Base-by-base conservation (phyloP, 2,888 invertebrate genomes). In the Thecophora atra region DNA sequence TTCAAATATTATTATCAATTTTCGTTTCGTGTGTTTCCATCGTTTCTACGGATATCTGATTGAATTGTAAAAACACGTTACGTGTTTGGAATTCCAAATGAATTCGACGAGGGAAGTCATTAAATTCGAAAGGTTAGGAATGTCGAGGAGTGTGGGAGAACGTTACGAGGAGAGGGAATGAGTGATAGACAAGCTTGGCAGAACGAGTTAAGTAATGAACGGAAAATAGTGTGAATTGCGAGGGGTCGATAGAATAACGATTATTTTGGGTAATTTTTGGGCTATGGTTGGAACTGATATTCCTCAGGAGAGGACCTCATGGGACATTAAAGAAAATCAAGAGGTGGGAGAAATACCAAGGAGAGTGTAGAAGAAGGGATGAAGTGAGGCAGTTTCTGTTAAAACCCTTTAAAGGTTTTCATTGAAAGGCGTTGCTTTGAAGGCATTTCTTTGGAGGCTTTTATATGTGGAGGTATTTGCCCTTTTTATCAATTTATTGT, bases 21-120 rank as follows among this genome's bases (percentile, higher is more conserved):
- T 81, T 78, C 71, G 73, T 71, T 76, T 75, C 76, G 76, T 17
- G 54, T 75, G 77, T 77, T 68, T 19, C 63, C 13, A 21, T 68
- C 79, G 56, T n/a, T n/a, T n/a, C n/a, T n/a, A n/a, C 44, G 17
- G 81, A 83, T 82, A 81, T 80, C 84, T 83, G 84, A 84, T 84
- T 83, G 83, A 84, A 84, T 83, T 84, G 84, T 83, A 83, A 79
- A 81, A 81, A 78, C 80, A 78, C 65, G 80, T 79, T 84, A 84
- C 84, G 84, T 83, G 84, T 77, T 75, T 65, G 72, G 75, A 74
- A 76, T 76, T 54, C 11, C 54, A 37, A 47, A 17, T 17, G n/a
- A n/a, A 47, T 1, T 47, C 17, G 47, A 47, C 37, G n/a, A 47
- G 6, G 47, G n/a, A 47, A 8, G n/a, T 5, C 13, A n/a, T 47